Percentiles rank a stretch among this genome's conserved stretches.
These are phyloP conservation scores for Epinotia bilunana DNA, from an alignment of 2,888 invertebrate species.

Conservation along the genomic window DNA sequence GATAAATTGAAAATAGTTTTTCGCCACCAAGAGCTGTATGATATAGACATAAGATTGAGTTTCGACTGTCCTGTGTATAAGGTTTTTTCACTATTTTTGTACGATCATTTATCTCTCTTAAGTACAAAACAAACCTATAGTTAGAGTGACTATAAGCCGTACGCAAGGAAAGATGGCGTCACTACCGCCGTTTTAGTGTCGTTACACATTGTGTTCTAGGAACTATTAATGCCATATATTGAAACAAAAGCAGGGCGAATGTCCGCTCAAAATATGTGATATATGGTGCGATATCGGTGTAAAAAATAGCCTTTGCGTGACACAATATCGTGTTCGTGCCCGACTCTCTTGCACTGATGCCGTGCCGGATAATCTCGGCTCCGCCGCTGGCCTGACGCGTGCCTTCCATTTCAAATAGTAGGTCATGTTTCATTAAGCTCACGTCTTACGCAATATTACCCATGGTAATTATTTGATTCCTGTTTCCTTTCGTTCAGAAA, in stretches of 20 bases:
- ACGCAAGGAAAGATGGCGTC: not conserved
- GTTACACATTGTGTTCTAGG: conserved; percentile 1
- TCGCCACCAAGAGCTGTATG: no score
- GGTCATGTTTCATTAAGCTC: conserved; percentile 3
- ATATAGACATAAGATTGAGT: no score
- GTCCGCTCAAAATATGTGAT: conserved; percentile 27
- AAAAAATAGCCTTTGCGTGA: conserved; percentile 36
- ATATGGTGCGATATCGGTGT: conserved; percentile 17
- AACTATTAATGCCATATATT: not conserved
- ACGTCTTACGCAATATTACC: not conserved
- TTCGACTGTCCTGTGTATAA: no score
- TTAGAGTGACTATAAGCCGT: not conserved
- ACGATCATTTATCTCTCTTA: no score
- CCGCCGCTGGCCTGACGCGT: conserved; percentile 3
- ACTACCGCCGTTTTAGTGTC: not conserved
- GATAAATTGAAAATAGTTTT: no score
- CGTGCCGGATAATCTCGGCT: conserved; percentile 17
- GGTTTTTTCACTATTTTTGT: no score
- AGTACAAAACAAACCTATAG: no score
- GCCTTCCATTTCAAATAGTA: not conserved
- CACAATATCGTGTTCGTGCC: conserved; percentile 15
- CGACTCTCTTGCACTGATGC: not conserved
- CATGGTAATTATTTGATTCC: not conserved
- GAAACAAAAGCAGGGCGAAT: conserved; percentile 11
- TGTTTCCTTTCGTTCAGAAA: no score